Conservation (phyloP, 2,797 vertebrate genomes). For the Mus minutoides region DNA sequence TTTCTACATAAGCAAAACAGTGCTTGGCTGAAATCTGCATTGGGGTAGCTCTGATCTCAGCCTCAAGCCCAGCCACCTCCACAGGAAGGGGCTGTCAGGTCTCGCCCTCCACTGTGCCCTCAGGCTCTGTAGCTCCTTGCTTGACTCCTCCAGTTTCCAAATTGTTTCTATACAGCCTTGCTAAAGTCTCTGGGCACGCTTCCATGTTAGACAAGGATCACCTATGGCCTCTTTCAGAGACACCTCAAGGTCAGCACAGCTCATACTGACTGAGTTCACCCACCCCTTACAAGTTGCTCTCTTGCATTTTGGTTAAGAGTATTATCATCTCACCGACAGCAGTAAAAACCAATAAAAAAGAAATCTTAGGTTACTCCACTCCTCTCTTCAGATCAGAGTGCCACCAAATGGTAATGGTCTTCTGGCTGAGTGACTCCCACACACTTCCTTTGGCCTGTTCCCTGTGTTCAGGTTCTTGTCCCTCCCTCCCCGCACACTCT, state of each 20-base stretch:
- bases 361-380: not conserved
- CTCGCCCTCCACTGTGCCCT: not conserved
- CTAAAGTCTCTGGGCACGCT: not conserved
- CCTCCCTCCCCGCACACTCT: not conserved
- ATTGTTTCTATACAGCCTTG: not conserved
- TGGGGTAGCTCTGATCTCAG: constrained; percentile 47
- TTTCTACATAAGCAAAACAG: constrained; percentile 18
- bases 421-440: not conserved
- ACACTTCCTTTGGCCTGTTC: not conserved
- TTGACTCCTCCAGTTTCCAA: not conserved
- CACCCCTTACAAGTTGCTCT: not conserved
- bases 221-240: not conserved
- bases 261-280: not conserved
- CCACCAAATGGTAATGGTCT: not conserved
- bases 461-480: not conserved
- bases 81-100: not conserved
- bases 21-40: not conserved
- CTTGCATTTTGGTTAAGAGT: not conserved
- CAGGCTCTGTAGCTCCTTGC: too few relatives aligned
- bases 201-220: not conserved
- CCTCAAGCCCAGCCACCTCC: constrained; percentile 17
- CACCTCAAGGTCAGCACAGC: not conserved
- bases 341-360: not conserved
- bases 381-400: not conserved
- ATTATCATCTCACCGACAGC: not conserved